Conservation (phyloP, 2,797 vertebrate species). For the Acanthurus tractus region DNA sequence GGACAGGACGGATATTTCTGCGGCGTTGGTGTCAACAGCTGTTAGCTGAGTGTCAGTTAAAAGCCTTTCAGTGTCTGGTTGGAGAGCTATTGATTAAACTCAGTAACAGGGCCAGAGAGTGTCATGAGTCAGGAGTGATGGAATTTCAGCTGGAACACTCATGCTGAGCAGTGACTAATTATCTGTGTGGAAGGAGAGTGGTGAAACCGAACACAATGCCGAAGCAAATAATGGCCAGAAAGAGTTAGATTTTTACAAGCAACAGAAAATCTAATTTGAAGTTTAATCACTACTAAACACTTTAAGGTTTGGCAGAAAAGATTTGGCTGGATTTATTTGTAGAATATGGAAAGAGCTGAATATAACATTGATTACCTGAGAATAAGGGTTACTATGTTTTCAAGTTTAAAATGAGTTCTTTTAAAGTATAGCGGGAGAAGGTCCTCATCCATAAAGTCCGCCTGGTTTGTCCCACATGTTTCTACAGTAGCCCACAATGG, state of each 20-base stretch:
- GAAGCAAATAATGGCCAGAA: neutral
- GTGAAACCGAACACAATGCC: conserved; percentile 10
- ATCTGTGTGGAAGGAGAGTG: conserved; percentile 22
- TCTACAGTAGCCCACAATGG: too few species aligned
- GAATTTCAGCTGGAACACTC: conserved; percentile 34
- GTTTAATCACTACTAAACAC: neutral
- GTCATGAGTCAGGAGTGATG: conserved; percentile 44
- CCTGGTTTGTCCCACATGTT: too few species aligned
- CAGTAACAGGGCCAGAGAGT: conserved; percentile 27
- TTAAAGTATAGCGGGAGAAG: too few species aligned
- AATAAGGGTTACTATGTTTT: too few species aligned
- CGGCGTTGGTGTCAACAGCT: conserved; percentile 23
- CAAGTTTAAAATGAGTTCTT: too few species aligned
- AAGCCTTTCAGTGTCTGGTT: conserved; percentile 38
- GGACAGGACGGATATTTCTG: neutral
- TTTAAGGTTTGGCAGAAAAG: neutral
- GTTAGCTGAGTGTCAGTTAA: conserved; percentile 21
- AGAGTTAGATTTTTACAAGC: neutral
- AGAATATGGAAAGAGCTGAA: too few species aligned
- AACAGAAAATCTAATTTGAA: neutral
- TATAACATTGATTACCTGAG: too few species aligned
- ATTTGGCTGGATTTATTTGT: too few species aligned
- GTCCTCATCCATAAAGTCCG: too few species aligned
- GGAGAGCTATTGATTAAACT: conserved; percentile 62
- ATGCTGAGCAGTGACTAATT: conserved; percentile 45